Evolutionary conservation across 2,113 vertebrate genomes (phyloP).

Genomic region (Oryzias melastigma): DNA sequence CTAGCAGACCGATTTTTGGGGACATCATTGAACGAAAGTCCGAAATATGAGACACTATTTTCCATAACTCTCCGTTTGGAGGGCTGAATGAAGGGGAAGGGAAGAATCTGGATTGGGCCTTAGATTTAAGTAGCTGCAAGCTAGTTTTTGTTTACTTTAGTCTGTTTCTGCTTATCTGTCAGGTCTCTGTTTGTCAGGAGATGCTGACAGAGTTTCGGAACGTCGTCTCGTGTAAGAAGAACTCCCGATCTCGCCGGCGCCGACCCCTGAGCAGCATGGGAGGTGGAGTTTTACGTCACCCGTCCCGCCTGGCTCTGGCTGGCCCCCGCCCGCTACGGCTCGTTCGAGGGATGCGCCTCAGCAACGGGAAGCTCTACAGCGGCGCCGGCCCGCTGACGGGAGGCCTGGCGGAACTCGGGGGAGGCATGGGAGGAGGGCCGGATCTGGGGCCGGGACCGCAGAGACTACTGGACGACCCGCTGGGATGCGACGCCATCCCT

Average conservation of each 20-base stretch:
- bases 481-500: conserved; percentile 56
- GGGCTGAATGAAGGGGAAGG: too few relatives aligned
- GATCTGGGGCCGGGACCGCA: conserved; percentile 81
- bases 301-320: conserved; percentile 61
- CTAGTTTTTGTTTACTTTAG: not conserved
- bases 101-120: too few relatives aligned
- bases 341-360: conserved; percentile 85
- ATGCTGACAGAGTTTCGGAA: conserved; percentile 88
- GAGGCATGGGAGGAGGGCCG: conserved; percentile 33
- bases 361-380: conserved; percentile 87
- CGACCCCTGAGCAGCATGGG: conserved; percentile 67
- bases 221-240: conserved; percentile 88
- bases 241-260: conserved; percentile 81
- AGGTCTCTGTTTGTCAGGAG: conserved; percentile 91
- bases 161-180: not conserved
- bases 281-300: conserved; percentile 68
- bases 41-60: too few relatives aligned
- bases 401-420: conserved; percentile 45
- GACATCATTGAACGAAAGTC: too few relatives aligned
- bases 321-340: conserved; percentile 76
- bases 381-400: conserved; percentile 64
- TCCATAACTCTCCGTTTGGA: too few relatives aligned
- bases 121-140: too few relatives aligned
- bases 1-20: too few relatives aligned
- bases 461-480: conserved; percentile 83